phyloP scores from a whole-genome alignment of 2,113 vertebrate species.

The Eclectus roratus region DNA sequence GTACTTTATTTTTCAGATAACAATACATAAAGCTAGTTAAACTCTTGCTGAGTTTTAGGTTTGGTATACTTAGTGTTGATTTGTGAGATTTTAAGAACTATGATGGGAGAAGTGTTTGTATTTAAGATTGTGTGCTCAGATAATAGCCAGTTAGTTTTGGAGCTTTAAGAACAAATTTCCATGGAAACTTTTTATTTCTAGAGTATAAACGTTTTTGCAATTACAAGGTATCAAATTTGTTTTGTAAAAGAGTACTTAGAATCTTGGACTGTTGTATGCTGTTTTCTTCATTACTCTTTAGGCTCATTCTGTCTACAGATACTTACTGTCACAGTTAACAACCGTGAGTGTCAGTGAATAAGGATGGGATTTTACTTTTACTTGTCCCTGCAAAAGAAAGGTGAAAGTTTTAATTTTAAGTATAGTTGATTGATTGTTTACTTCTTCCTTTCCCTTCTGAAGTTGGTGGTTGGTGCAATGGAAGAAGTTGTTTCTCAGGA shows the following conservation, averaged over 20 bases:
- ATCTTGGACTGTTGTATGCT: not conserved
- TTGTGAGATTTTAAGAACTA: not conserved
- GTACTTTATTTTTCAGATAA: not conserved
- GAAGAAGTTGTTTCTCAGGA: conserved; percentile 78
- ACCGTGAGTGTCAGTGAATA: not conserved
- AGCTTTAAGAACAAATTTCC: not conserved
- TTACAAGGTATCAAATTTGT: not conserved
- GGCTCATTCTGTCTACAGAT: not conserved
- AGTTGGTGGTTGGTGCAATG: conserved; percentile 77
- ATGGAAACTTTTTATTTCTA: not conserved
- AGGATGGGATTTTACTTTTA: not conserved
- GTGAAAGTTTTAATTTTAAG: not conserved
- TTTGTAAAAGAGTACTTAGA: not conserved
- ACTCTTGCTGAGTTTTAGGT: not conserved
- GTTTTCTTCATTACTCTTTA: not conserved
- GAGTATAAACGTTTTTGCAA: not conserved
- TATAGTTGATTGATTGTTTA: not conserved
- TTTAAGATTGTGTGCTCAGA: not conserved
- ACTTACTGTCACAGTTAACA: not conserved
- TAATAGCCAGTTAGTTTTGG: not conserved
- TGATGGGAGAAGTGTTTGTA: not conserved
- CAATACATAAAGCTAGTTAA: not conserved
- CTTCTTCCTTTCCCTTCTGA: not conserved
- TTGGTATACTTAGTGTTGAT: not conserved
- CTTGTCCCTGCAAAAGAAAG: not conserved